Evolutionary conservation across 2,888 invertebrate species (phyloP).

Genomic region (Trissolcus brochymenae): DNA sequence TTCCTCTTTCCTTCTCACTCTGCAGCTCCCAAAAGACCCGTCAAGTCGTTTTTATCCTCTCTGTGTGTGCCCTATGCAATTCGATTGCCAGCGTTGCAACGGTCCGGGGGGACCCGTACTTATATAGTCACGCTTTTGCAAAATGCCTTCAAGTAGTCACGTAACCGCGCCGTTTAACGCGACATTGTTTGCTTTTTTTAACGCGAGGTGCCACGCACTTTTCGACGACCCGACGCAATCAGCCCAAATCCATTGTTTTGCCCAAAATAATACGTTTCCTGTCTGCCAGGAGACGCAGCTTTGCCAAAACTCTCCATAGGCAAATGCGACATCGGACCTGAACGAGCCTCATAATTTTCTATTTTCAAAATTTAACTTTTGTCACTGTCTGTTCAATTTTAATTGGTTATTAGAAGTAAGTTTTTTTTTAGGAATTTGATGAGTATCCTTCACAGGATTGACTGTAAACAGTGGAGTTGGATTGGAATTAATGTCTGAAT

Average conservation of each 20-base stretch:
- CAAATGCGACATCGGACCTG: too few relatives aligned
- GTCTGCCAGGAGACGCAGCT: background rate
- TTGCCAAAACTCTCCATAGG: too few relatives aligned
- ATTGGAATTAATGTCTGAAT: too few relatives aligned
- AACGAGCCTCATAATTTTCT: too few relatives aligned
- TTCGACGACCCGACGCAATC: conserved; percentile 14
- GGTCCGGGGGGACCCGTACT: conserved; percentile 20
- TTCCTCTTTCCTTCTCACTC: conserved; percentile 55
- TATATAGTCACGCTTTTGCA: conserved; percentile 30
- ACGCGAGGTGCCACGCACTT: conserved; percentile 26
- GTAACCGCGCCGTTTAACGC: conserved; percentile 24
- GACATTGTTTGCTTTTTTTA: conserved; percentile 30
- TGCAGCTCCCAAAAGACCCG: conserved; percentile 32
- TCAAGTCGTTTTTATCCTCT: conserved; percentile 26
- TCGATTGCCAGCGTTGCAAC: conserved; percentile 28
- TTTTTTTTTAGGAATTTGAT: too few relatives aligned
- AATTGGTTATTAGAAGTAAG: too few relatives aligned
- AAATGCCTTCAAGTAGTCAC: conserved; percentile 31
- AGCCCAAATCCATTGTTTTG: conserved; percentile 21
- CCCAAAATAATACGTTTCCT: conserved; percentile 1
- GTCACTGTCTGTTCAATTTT: too few relatives aligned
- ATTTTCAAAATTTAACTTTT: too few relatives aligned
- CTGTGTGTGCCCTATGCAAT: conserved; percentile 22
- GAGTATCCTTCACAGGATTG: too few relatives aligned
- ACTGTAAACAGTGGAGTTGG: too few relatives aligned